Evolutionary conservation across 1,140 invertebrate genomes (phyloP), one percentile per base, ranked within the genome.

Genomic region (Drosophila carrolli): DNA sequence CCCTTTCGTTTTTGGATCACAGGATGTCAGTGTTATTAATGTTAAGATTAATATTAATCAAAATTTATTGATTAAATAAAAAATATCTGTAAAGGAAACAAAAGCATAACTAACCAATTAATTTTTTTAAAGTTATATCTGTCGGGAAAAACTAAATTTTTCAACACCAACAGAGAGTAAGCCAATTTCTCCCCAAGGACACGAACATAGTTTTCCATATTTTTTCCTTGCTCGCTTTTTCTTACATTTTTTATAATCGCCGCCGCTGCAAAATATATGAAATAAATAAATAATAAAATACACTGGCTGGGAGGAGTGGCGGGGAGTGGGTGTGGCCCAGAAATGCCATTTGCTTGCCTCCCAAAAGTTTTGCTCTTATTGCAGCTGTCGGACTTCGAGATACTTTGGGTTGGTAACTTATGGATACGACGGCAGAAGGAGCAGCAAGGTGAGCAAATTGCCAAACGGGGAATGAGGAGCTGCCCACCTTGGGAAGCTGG

Each of bases 281-380:
- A 86, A 88, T 78, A 85, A 86, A 88, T 83, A 89, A 83, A 88
- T 88, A 88, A 88, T 89, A 80, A 89, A 82, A 77, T 80, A 83
- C 75, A 66, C 51, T 62, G 61, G 44, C 51, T 68, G 48, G 46
- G 57, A 48, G 56, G 68, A 46, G 68, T 9, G 16, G 48, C 11
- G 40, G 47, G 59, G 50, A 77, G 80, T 79, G 71, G 81, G 73
- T 51, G 67, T 67, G 72, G 59, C 60, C 38, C 37, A 47, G 56
- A 40, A 71, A 77, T 73, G 65, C 63, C 68, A 85, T 81, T 85
- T 86, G 51, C 57, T 59, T 58, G 63, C 44, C 75, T 79, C 48
- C 48, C 40, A 35, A 88, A 86, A 89, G 47, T 83, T 86, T 88
- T 73, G 41, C 63, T 89, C 76, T 88, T 88, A 86, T 89, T 82